phyloP scores from a whole-genome alignment of 1,140 invertebrate species.

The Zelostemma sp. region DNA sequence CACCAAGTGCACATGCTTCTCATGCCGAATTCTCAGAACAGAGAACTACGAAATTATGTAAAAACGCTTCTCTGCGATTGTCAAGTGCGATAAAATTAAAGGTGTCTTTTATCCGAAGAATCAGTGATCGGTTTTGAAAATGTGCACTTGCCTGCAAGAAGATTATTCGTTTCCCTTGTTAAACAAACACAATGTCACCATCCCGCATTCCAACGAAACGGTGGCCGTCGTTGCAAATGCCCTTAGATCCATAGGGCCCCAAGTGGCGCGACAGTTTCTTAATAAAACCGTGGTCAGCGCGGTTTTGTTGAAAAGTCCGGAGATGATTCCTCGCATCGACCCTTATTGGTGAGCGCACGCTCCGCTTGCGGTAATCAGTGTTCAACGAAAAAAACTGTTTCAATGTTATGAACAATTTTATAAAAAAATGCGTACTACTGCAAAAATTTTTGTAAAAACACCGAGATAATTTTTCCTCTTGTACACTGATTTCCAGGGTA shows the following conservation, averaged over 20 bases:
- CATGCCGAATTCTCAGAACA: background rate
- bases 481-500: no score
- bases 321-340: conserved; percentile 80
- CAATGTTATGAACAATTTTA: no score
- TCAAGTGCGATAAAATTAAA: no score
- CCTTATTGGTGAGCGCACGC: conserved; percentile 80
- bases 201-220: conserved; percentile 4
- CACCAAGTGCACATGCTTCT: conserved; percentile 11
- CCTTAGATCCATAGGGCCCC: conserved; percentile 62
- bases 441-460: no score
- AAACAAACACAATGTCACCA: conserved; percentile 22
- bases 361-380: no score
- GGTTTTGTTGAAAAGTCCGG: conserved; percentile 80
- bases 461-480: no score
- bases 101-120: background rate
- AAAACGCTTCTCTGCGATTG: background rate
- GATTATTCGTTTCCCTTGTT: conserved; percentile 7
- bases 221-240: conserved; percentile 39
- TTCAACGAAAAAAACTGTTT: no score
- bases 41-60: background rate
- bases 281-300: conserved; percentile 70
- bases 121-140: background rate
- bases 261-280: conserved; percentile 49
- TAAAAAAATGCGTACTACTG: background rate
- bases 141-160: conserved; percentile 43